A percentile compares a stretch with the other conserved stretches of the same genome.
Evolutionary conservation across 2,888 invertebrate species (phyloP).

Genomic region (Unio pictorum): DNA sequence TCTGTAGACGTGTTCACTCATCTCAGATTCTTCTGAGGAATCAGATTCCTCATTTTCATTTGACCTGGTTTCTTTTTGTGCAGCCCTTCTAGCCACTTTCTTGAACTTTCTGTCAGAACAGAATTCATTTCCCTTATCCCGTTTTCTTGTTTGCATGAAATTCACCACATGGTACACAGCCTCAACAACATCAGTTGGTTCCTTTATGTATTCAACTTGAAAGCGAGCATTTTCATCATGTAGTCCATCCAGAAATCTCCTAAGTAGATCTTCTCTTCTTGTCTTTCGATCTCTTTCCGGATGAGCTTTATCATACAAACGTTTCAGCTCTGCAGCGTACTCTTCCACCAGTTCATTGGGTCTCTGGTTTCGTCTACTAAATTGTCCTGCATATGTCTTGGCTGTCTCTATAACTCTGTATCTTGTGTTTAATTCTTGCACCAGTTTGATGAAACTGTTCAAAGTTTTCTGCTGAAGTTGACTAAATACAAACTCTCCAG

Average conservation of each 20-base stretch:
- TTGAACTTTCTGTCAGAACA: too few species aligned
- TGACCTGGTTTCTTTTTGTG: too few species aligned
- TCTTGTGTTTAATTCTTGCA: constrained; percentile 3
- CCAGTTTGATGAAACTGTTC: constrained; percentile 1
- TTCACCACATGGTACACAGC: constrained; percentile 4
- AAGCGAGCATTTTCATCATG: constrained; percentile 7
- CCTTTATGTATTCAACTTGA: constrained; percentile 5
- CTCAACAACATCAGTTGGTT: constrained; percentile 3
- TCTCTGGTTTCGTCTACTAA: not conserved
- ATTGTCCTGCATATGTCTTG: not conserved
- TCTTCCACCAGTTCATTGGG: not conserved
- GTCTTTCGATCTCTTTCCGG: not conserved
- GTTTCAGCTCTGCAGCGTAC: constrained; percentile 3
- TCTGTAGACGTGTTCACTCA: too few species aligned
- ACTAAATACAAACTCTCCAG: too few species aligned
- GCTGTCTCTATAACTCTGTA: constrained; percentile 6
- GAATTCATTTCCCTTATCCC: not conserved
- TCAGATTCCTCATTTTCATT: too few species aligned
- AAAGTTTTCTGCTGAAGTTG: too few species aligned
- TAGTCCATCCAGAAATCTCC: constrained; percentile 3
- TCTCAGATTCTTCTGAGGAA: too few species aligned
- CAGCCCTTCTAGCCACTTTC: too few species aligned
- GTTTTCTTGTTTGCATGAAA: constrained; percentile 4
- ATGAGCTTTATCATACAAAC: constrained; percentile 2
- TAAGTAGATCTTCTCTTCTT: constrained; percentile 2